Conservation (phyloP, 1,140 invertebrate species). For the Samia ricini region DNA sequence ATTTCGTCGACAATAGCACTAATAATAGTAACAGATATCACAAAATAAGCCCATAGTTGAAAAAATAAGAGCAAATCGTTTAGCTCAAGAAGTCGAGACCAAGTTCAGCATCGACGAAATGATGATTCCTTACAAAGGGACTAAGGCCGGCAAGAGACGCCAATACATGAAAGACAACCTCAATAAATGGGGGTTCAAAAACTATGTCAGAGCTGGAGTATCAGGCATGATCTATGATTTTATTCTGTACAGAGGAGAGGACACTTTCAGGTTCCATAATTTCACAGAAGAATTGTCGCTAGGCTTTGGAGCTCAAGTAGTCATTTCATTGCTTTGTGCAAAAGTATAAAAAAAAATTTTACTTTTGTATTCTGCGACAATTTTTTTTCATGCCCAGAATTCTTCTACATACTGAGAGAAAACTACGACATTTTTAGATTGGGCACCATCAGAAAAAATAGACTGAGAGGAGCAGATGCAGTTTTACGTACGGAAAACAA, state of each 20-base stretch:
- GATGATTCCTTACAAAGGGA: conserved; percentile 29
- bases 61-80: conserved; percentile 9
- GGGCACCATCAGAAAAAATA: conserved; percentile 23
- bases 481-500: conserved; percentile 41
- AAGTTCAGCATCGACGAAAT: conserved; percentile 32
- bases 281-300: conserved; percentile 29
- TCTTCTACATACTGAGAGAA: conserved; percentile 26
- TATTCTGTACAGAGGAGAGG: conserved; percentile 46
- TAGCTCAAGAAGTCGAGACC: conserved; percentile 9
- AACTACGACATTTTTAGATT: conserved; percentile 25
- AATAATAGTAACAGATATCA: conserved; percentile 7
- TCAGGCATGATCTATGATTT: conserved; percentile 64
- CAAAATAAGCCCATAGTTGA: conserved; percentile 6
- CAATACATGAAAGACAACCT: conserved; percentile 37
- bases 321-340: conserved; percentile 26
- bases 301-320: conserved; percentile 30
- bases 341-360: conserved; percentile 26
- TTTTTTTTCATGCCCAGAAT: conserved; percentile 31
- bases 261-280: conserved; percentile 29
- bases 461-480: conserved; percentile 28
- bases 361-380: conserved; percentile 27
- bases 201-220: conserved; percentile 47
- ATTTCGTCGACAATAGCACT: conserved; percentile 13
- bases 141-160: conserved; percentile 37
- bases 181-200: conserved; percentile 53